These are phyloP conservation scores for Parasteatoda lunata DNA, from an alignment of 2,888 invertebrate genomes.

Conservation along the genomic window DNA sequence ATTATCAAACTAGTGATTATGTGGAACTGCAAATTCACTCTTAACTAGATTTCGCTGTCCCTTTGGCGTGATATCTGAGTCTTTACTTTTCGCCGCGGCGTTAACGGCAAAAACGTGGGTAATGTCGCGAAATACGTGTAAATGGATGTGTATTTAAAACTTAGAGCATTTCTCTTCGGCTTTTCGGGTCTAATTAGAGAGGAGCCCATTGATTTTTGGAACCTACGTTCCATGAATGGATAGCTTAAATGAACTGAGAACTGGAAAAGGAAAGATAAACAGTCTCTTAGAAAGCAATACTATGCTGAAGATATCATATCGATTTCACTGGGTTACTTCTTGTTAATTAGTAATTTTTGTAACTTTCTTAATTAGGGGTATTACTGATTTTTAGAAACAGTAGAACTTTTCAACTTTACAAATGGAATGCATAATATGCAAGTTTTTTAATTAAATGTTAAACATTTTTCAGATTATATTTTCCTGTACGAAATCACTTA, in stretches of 20 bases:
- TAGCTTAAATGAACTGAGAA: neutral
- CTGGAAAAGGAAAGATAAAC: too few species aligned
- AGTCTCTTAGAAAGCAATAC: too few species aligned
- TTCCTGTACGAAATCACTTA: too few species aligned
- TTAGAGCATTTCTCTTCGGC: neutral
- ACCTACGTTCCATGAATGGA: neutral
- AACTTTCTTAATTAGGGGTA: too few species aligned
- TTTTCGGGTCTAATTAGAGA: neutral
- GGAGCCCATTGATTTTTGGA: neutral
- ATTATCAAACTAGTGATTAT: slow-evolving; percentile 51
- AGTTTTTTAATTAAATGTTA: too few species aligned
- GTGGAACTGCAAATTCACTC: slow-evolving; percentile 59
- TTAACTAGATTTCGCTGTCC: slow-evolving; percentile 5
- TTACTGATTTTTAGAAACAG: too few species aligned
- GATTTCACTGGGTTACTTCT: too few species aligned
- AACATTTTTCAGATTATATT: too few species aligned
- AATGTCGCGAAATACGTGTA: neutral
- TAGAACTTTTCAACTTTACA: too few species aligned
- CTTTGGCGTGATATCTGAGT: neutral
- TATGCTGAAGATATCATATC: too few species aligned
- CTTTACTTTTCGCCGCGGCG: slow-evolving; percentile 13
- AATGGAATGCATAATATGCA: too few species aligned
- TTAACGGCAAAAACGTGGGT: neutral
- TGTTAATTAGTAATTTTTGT: too few species aligned
- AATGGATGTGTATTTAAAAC: slow-evolving; percentile 3